Evolutionary conservation across 2,888 invertebrate species (phyloP).

Genomic region (Kuschelorhynchus macadamiae): DNA sequence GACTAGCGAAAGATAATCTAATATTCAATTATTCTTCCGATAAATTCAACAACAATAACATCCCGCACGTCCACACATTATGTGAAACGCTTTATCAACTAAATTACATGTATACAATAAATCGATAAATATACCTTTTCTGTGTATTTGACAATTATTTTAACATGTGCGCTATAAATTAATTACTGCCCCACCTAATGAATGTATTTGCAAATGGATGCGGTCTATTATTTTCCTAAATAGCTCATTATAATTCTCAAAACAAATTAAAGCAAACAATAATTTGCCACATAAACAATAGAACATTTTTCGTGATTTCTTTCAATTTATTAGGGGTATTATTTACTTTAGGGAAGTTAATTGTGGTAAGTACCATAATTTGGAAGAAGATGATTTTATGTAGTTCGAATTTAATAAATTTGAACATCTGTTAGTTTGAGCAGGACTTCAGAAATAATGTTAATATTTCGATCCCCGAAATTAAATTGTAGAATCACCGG

Average conservation of each 20-base stretch:
- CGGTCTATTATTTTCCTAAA: slow-evolving; percentile 42
- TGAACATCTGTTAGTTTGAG: too few relatives aligned
- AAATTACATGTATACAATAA: background rate
- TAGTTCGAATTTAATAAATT: too few relatives aligned
- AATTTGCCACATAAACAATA: slow-evolving; percentile 35
- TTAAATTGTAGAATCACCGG: too few relatives aligned
- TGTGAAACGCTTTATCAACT: background rate
- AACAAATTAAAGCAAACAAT: slow-evolving; percentile 34
- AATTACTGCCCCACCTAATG: slow-evolving; percentile 38
- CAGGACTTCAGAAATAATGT: too few relatives aligned
- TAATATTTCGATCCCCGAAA: too few relatives aligned
- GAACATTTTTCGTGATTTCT: slow-evolving; percentile 11
- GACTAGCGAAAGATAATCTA: too few relatives aligned
- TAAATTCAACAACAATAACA: too few relatives aligned
- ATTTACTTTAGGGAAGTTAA: background rate
- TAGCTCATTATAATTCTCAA: slow-evolving; percentile 38
- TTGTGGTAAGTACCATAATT: too few relatives aligned
- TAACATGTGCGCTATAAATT: slow-evolving; percentile 31
- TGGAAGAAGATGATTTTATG: too few relatives aligned
- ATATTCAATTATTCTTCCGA: too few relatives aligned
- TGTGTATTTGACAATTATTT: slow-evolving; percentile 32
- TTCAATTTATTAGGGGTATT: background rate
- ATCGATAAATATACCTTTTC: background rate
- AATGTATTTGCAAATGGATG: slow-evolving; percentile 29
- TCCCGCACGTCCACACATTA: too few relatives aligned